These are phyloP conservation scores for Plagiodera versicolora DNA, from an alignment of 2,888 invertebrate genomes.

Conservation along the genomic window DNA sequence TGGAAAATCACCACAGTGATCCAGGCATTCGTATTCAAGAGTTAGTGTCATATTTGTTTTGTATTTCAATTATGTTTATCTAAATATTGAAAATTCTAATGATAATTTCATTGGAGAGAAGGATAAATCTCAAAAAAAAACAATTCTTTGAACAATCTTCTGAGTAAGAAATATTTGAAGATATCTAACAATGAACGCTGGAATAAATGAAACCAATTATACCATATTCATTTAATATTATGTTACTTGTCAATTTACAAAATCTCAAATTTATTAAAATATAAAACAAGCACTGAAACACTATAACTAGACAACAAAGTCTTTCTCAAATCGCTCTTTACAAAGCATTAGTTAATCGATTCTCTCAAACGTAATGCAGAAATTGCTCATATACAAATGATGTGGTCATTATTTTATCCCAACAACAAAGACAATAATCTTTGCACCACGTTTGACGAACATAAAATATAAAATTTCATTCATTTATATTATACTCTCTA, in stretches of 20 bases:
- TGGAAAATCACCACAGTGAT: no score
- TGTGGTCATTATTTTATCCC: no score
- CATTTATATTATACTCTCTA: background rate
- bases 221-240: background rate
- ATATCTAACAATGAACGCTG: no score
- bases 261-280: constrained; percentile 24
- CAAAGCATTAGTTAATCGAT: constrained; percentile 10
- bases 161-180: no score
- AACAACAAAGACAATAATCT: background rate
- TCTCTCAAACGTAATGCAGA: background rate
- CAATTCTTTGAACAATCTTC: no score
- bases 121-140: no score
- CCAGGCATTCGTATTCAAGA: no score
- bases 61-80: no score
- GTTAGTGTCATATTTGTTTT: no score
- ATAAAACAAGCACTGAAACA: constrained; percentile 22
- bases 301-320: constrained; percentile 22
- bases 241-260: constrained; percentile 15
- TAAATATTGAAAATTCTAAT: no score
- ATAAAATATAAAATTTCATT: background rate
- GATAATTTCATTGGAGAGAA: no score
- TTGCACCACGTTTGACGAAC: background rate
- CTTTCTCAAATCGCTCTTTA: background rate
- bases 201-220: background rate
- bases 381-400: background rate